Evolutionary conservation across 2,888 invertebrate species (phyloP), one percentile per base, ranked within the genome.

Genomic region (Invenusta paracnida): DNA sequence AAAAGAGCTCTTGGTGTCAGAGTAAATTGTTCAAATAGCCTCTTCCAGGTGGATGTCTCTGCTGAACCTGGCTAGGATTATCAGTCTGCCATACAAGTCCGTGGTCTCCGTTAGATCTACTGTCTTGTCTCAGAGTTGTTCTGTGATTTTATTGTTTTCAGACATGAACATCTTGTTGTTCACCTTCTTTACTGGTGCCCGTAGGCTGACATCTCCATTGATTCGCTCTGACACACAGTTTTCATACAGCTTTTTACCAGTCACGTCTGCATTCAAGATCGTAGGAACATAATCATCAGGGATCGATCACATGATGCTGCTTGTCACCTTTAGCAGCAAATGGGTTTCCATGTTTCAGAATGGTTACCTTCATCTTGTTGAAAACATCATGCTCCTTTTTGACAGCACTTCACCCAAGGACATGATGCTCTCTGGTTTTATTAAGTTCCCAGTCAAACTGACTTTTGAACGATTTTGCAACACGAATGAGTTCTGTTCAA

Each of bases 151-250:
- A 13, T 81, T 86, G 86, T 86, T 86, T n/a, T 11, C 85, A 81
- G 48, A 48, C 85, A 86, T 86, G 67, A 82, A 86, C 86, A 82
- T 86, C 29, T 86, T 29, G 30, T 82, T 82, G 28, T 86, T 86
- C 29, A 67, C 82, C 28, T 83, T 83, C 48, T 83, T 86, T 28
- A 87, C 84, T 31, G 87, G 83, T 73, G 83, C 30, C 86, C 85
- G 82, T 17, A 87, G 87, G 81, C 86, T 87, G 67, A 85, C 85
- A 85, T 82, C 83, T 67, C 86, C 86, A 87, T 73, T 87, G 79
- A 87, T 87, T 82, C 86, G 27, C 83, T 87, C 87, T 31, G 87
- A 48, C 30, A 87, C 87, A 66, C 73, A 87, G 11, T 87, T 85
- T 85, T 87, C 86, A 81, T 87, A 86, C 23, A 87, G 81, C 73